Percentiles rank a stretch among this genome's conserved stretches.
These are phyloP conservation scores for Recurvirostra avosetta DNA, from an alignment of 2,113 vertebrate species.

Conservation along the genomic window DNA sequence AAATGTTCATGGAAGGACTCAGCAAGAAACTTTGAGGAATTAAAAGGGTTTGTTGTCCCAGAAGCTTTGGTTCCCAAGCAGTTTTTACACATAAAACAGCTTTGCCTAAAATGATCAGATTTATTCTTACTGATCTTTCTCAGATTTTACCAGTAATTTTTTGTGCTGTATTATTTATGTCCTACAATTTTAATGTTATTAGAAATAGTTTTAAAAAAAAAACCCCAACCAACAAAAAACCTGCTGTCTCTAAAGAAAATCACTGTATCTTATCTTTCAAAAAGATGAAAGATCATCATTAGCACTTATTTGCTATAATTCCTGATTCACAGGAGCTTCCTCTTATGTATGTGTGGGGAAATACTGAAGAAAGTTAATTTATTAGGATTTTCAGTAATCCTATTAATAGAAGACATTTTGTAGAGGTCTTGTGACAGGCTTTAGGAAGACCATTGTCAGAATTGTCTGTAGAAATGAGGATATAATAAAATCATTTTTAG, in stretches of 20 bases:
- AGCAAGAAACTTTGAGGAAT: background rate
- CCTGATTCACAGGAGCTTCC: background rate
- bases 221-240: background rate
- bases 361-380: background rate
- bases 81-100: background rate
- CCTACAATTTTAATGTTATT: background rate
- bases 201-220: background rate
- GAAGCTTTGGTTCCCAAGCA: background rate
- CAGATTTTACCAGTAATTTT: background rate
- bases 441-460: background rate
- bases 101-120: background rate
- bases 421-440: background rate
- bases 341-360: background rate
- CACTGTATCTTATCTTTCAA: background rate
- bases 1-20: background rate
- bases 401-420: background rate
- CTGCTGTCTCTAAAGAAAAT: background rate
- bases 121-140: background rate
- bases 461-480: background rate
- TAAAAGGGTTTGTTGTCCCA: background rate
- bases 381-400: background rate
- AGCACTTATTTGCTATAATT: background rate
- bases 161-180: background rate
- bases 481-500: background rate
- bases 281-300: background rate